Base-by-base conservation (phyloP, 1,140 invertebrate species). In the Neodiprion virginianus region DNA sequence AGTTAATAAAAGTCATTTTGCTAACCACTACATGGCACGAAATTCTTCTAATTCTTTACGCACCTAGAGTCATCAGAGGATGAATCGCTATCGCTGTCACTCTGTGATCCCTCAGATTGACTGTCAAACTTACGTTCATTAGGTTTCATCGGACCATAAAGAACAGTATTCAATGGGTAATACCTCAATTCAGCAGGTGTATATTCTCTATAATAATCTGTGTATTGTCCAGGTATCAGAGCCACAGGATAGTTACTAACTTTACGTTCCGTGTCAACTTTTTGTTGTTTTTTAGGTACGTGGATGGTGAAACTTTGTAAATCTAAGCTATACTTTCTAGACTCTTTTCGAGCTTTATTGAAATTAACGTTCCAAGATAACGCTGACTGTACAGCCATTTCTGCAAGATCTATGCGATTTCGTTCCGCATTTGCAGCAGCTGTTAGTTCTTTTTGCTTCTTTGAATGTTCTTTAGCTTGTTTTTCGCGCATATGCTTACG, bases 221-320 rank as follows among this genome's bases (percentile, higher is more conserved):
- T 94, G 88, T 93, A 99, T 88, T 99, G 98, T 73, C 97, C 97
- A 23, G 97, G 96, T 77, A 99, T 93, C 69, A 99, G 88, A 49
- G 97, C 92, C 47, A 98, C 92, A 21, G 98, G 97, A 90, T 98
- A 99, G 86, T 93, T 88, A 73, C 93, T 93, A n/a, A 92, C 80
- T 83, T 90, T 90, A 4, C 89, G 89, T 53, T 86, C 78, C 14
- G 89, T 82, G 70, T 90, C 86, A 48, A 89, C 81, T 75, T 91
- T 85, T 48, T 89, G 83, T 76, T 90, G 88, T 70, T 82, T 88
- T 67, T 90, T 88, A 2, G 94, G 93, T 80, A 92, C 92, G 78
- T 95, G 95, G 76, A 97, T 88, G 1, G 92, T 93, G 75, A 93
- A 92, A 53, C 92, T 93, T 87, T 96, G 95, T 72, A 96, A 86